Evolutionary conservation across 2,113 vertebrate species (phyloP).

Genomic region (Suricata suricatta): DNA sequence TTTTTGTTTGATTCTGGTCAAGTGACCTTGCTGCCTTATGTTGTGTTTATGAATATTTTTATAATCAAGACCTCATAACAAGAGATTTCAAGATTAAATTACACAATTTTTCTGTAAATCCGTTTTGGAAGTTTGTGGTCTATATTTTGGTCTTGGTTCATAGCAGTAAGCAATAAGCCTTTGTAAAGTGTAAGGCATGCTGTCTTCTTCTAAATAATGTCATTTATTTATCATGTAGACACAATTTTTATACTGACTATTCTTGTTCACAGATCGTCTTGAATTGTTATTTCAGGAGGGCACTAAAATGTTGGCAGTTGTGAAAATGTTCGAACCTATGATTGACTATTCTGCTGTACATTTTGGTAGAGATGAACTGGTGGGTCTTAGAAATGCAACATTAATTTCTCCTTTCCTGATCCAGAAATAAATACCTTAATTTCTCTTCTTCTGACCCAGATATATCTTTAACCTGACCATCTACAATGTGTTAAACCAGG

Average conservation of each 20-base stretch:
- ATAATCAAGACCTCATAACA: conserved; percentile 52
- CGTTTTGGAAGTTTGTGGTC: conserved; percentile 83
- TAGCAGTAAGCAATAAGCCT: conserved; percentile 80
- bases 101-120: conserved; percentile 69
- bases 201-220: conserved; percentile 82
- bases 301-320: neutral
- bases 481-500: neutral
- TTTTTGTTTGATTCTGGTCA: conserved; percentile 41
- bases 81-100: conserved; percentile 49
- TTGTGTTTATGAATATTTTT: conserved; percentile 41
- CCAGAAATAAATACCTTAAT: neutral
- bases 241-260: conserved; percentile 67
- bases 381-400: neutral
- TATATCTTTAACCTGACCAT: neutral
- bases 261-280: conserved; percentile 68
- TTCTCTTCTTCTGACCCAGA: neutral
- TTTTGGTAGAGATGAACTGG: neutral
- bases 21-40: neutral
- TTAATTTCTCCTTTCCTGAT: conserved; percentile 7
- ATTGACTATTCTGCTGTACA: neutral
- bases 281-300: conserved; percentile 57
- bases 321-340: conserved; percentile 46
- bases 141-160: conserved; percentile 80
- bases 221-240: conserved; percentile 82
- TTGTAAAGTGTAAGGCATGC: conserved; percentile 84